Evolutionary conservation across 2,888 invertebrate genomes (phyloP).

Genomic region (Cetonia aurata): DNA sequence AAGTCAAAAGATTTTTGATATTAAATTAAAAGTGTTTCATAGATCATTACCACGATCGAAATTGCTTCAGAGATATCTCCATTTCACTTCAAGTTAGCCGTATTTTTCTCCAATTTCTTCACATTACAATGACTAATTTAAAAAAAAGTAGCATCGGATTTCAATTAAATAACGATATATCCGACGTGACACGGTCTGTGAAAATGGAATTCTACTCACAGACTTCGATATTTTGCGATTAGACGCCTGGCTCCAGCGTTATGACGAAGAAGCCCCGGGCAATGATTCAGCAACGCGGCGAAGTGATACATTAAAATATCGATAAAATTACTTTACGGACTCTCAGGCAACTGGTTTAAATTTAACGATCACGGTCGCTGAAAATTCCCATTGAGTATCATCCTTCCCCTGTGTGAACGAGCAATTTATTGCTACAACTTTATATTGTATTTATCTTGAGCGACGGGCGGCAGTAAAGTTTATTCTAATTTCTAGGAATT

Average conservation of each 20-base stretch:
- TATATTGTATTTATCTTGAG: constrained; percentile 1
- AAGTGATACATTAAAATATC: constrained; percentile 25
- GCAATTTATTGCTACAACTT: constrained; percentile 7
- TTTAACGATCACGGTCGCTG: not conserved
- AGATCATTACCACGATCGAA: too few relatives aligned
- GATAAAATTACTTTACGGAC: not conserved
- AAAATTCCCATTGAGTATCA: not conserved
- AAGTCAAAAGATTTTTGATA: not conserved
- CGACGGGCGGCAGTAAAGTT: not conserved
- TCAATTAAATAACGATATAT: too few relatives aligned
- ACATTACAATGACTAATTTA: too few relatives aligned
- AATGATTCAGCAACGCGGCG: constrained; percentile 2
- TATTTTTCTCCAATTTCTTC: too few relatives aligned
- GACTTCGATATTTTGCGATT: constrained; percentile 11
- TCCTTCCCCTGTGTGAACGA: constrained; percentile 6
- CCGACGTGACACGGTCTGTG: too few relatives aligned
- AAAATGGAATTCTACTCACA: too few relatives aligned
- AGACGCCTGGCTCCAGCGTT: not conserved
- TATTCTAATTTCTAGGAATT: too few relatives aligned
- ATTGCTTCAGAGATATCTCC: too few relatives aligned
- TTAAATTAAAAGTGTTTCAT: not conserved
- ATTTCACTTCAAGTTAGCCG: too few relatives aligned
- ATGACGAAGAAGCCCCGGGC: constrained; percentile 8
- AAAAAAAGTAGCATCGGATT: too few relatives aligned
- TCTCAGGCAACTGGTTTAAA: constrained; percentile 12